Evolutionary conservation across 2,888 invertebrate genomes (phyloP), one percentile per base, ranked within the genome.

Genomic region (Thymelicus lineola): DNA sequence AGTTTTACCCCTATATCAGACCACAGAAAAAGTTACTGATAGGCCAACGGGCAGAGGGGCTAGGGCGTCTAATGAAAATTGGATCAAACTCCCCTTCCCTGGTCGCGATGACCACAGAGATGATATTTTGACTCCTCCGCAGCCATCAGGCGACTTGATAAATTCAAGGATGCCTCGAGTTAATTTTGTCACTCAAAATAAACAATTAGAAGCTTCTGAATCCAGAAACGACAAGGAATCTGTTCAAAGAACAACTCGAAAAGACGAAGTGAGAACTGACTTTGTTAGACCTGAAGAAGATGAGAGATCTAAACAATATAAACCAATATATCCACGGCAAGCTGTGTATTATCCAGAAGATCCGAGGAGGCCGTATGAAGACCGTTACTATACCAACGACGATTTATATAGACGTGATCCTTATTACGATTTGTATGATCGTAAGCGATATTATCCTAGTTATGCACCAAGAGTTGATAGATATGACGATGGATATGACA

Each of bases 161-260:
- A 94, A 93, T 78, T 92, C 95, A 5, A 86, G 95, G 76, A 95
- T 95, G 86, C 96, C 96, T 0, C 85, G 95, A 76, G 95, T 96
- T 0, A 95, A 96, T 82, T 96, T 96, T 76, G 95, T 96, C 14
- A 96, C 96, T 0, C 95, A 96, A 80, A 94, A 95, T 73, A 94
- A 95, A 87, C 82, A 84, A 0, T 76, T 94, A 35, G 93, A 94
- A 78, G 83, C 93, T 14, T 91, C 94, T 0, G 94, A 94, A 82
- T 93, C 93, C 6, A 87, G 94, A 60, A 91, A 93, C 77, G 93
- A 94, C 70, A 93, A 93, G 76, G 94, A 94, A 77, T 85, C 91
- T 17, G 84, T 94, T 20, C 94, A 91, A 75, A 84, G 93, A 81
- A 78, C 88, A 1, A 84, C 88, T 9, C 84, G 92, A 64, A 88